Base-by-base conservation (phyloP, 2,113 vertebrate species). In the Triplophysa tibetana region DNA sequence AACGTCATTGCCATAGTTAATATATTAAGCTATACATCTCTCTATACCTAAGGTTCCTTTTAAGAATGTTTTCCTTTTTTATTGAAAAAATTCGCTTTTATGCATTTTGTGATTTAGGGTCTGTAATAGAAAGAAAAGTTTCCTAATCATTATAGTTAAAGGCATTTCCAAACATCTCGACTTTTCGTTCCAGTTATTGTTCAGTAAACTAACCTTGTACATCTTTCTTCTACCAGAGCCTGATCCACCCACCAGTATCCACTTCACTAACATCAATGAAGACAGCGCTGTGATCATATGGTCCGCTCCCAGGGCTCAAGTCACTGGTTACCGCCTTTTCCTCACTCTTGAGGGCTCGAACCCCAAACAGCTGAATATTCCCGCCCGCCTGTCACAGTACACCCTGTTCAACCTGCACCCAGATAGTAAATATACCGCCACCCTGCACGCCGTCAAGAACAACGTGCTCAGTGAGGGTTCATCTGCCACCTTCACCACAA, bases 221-320 rank as follows among this genome's bases (percentile, higher is more conserved):
- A 63, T 14, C 24, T 26, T 66, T 41, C 41, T 76, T 33, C 79
- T 14, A 66, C 88, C 43, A 94, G 97, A 95, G 85, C 92, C 97
- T 0, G 98, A 99, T 70, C 89, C 93, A 54, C 98, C 97, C 12
- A 93, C 93, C n/a, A 91, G 94, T 64, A 89, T 99, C 70, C 90
- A 89, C 21, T 95, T 98, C 68, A 7, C 84, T 62, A 94, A 97
- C 3, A 88, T 95, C 78, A 96, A 94, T 0, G 95, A 96, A 70
- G 88, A 93, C n/a, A 94, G 92, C 0, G 96, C 93, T 43, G 29
- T 96, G 52, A 93, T 99, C 43, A n/a, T 89, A 56, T 99, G 98
- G 98, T 93, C 76, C 0, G 90, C 95, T 1, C 94, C 97, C 1
- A 93, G 86, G 0, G 94, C 94, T 26, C 88, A 86, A 48, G 89